These are phyloP conservation scores for Ispidina lecontei DNA, from an alignment of 2,797 vertebrate genomes.

Conservation along the genomic window DNA sequence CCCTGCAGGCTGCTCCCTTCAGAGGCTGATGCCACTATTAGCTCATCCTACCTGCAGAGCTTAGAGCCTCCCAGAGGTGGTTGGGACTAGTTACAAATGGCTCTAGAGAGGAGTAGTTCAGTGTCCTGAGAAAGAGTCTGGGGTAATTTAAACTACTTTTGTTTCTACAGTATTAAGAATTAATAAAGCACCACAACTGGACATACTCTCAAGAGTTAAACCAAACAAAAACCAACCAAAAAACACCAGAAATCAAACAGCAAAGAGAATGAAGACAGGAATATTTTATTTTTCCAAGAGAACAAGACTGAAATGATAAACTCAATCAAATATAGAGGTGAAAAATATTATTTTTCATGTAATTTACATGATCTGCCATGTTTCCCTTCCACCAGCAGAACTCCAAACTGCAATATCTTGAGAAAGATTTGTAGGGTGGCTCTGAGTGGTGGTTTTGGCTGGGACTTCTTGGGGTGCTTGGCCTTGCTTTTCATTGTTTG, in stretches of 20 bases:
- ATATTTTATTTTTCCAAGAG: constrained; percentile 44
- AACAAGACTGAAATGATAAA: not conserved
- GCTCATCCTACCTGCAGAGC: not conserved
- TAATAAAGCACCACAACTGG: not conserved
- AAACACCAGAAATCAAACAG: not conserved
- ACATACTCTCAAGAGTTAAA: not conserved
- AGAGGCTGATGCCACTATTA: not conserved
- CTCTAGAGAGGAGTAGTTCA: rapidly evolving
- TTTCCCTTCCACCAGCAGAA: not conserved
- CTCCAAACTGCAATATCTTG: not conserved
- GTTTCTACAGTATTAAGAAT: not conserved
- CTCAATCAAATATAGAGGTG: no score
- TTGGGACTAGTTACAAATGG: not conserved
- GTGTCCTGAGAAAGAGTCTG: not conserved
- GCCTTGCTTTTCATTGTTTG: not conserved
- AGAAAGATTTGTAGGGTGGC: rapidly evolving
- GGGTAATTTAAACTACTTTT: not conserved
- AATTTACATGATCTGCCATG: not conserved
- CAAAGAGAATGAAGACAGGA: not conserved
- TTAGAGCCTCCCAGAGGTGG: rapidly evolving
- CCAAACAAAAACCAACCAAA: not conserved
- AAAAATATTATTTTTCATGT: not conserved
- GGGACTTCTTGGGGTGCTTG: not conserved
- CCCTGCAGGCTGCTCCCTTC: not conserved
- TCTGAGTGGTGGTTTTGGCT: not conserved